Base-by-base conservation (phyloP, 2,113 vertebrate species). In the Garra rufa region DNA sequence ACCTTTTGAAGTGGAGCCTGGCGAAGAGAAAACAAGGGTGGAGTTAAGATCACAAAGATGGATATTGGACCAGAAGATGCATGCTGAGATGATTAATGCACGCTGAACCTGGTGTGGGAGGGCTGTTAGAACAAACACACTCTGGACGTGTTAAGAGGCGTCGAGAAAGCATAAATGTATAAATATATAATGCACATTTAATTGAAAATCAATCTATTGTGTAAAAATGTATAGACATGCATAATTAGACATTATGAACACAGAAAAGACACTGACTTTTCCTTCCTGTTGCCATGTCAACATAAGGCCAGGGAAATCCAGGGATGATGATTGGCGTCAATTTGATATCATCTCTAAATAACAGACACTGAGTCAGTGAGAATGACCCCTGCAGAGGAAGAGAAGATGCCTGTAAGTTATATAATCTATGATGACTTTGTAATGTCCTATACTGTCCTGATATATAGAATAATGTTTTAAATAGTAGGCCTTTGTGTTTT, bases 1-100 rank as follows among this genome's bases (percentile, higher is more conserved):
- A 0, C 88, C 89, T 88, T 91, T 93, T 8, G 92, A 94, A 6
- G 90, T 91, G 59, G 92, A 94, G 59, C 92, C 93, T 89, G 67
- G 57, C 1, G 17, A 43, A 86, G 44, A 21, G 21, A 74, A 41
- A 44, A 44, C 38, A 50, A 50, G 59, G 28, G 26, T 44, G 19
- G 24, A 80, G 15, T 26, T 59, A 17, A 55, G 26, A 87, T 75
- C 69, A 67, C 34, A 28, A 43, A 80, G 63, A 73, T 48, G 30
- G 65, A 67, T 50, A 63, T 28, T 70, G 63, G 59, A 48, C 77
- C 9, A 80, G 41, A 81, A 15, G 79, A 38, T 70, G 4, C 57
- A 67, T 70, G 28, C 44, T 82, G 65, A 6, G 30, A 69, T 70
- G 65, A 82, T 50, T 38, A 38, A 82, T 82, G 19, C 41, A 67